A percentile compares a stretch with the other conserved stretches of the same genome.
Evolutionary conservation across 2,113 vertebrate genomes (phyloP).

Genomic region (Tachysurus fulvidraco): DNA sequence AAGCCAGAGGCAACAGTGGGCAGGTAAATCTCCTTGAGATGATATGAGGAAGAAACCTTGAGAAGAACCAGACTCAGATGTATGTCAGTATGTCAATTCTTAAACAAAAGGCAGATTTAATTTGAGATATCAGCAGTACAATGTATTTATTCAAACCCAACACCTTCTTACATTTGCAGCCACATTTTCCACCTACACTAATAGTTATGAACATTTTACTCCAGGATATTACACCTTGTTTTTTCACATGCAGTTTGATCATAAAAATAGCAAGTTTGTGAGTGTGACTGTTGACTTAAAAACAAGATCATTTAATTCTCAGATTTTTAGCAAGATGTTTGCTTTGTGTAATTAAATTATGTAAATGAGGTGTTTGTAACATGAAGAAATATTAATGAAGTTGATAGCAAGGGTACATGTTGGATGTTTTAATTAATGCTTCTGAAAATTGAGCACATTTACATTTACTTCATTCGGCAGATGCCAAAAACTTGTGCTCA

Average conservation of each 20-base stretch:
- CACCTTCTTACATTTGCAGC: background rate
- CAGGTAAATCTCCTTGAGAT: too few species aligned
- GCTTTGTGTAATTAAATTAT: background rate
- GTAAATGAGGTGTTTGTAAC: background rate
- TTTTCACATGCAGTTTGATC: background rate
- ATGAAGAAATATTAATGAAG: background rate
- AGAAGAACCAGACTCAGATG: too few species aligned
- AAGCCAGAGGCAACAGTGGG: too few species aligned
- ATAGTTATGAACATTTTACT: background rate
- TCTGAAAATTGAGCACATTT: background rate
- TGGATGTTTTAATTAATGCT: background rate
- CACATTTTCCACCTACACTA: background rate
- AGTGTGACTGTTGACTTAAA: background rate
- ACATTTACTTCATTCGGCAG: background rate
- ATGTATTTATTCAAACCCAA: background rate
- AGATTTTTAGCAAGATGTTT: background rate
- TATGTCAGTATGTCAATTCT: background rate
- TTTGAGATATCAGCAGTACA: background rate
- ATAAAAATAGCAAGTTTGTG: background rate
- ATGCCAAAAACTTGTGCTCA: background rate
- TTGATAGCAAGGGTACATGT: background rate
- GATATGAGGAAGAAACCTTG: too few species aligned
- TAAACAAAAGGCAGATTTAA: background rate
- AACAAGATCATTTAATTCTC: background rate
- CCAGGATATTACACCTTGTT: background rate